Evolutionary conservation across 2,888 invertebrate species (phyloP), one percentile per base, ranked within the genome.

Genomic region (Myopa testacea): DNA sequence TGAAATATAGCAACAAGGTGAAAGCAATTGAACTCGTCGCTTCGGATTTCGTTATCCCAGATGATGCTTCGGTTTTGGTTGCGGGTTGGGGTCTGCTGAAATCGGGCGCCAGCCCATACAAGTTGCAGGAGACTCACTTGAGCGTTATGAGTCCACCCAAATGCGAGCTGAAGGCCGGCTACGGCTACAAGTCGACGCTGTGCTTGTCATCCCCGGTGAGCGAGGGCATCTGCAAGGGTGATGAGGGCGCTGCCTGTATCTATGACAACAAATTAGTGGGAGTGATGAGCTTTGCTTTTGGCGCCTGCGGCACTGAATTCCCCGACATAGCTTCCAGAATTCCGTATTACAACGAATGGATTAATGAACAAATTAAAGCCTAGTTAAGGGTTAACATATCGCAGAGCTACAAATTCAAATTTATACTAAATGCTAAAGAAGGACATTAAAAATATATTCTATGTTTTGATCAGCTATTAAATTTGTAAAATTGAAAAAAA

Each of bases 151-250:
- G 83, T 55, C 73, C 78, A 0, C 60, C 80, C 0, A 74, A 74
- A 1, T 88, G 88, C 55, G 84, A 86, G n/a, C 75, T 78, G 0
- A 67, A 76, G 4, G 85, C 85, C 26, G 87, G 86, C 16, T 86
- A 80, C 75, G 87, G 87, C 16, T 85, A 86, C n/a, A 79, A 80
- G 0, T 84, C 85, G 0, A 79, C 83, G 0, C 71, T 87, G 26
- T 89, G 89, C 78, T 81, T 89, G 75, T 55, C 79, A 16, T 85
- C 86, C 60, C 76, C 71, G 16, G 82, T 79, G 34, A 81, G 84
- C 7, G 81, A 85, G 78, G 89, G 89, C 34, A 83, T 86, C 26
- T 87, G 87, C 68, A 83, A 84, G 37, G 88, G 88, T 2, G 89
- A 89, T 80, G 85, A 84, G 52, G 89, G 89, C 8, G 84, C 84